Evolutionary conservation across 2,797 vertebrate species (phyloP), one percentile per base, ranked within the genome.

Genomic region (Neosilurus mollespiculum): DNA sequence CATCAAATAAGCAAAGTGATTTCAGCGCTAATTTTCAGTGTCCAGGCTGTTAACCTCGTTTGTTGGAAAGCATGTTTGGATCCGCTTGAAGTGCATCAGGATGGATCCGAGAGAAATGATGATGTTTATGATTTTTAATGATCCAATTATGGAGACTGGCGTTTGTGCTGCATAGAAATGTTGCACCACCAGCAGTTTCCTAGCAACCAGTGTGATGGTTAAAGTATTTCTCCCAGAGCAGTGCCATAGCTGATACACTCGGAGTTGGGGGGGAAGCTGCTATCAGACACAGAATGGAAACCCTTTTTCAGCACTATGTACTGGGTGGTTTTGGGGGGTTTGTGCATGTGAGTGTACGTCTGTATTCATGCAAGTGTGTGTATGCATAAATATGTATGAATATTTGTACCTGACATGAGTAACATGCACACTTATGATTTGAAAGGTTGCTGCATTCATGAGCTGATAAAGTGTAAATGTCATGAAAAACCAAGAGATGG

Each of bases 101-200:
- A 92, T 92, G 90, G 92, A 93, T 93, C 92, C 90, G 91, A 91
- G 87, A 88, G 88, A 91, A 92, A 93, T 93, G 90, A 93, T 91
- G 91, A 90, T 90, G 89, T 93, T 93, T 93, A 93, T 90, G 92
- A 93, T 92, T 93, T 92, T 93, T 94, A 94, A 94, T 94, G 93
- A 93, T 93, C 89, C 91, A 94, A 94, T 94, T 94, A 94, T 89
- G 86, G 85, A 85, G 93, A 93, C 93, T 43, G 94, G 92, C 92
- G 93, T 93, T 93, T 94, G 88, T 92, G 90, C 90, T 93, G 92
- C 90, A 92, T 92, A 90, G 93, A 91, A 92, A 93, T 93, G 91
- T 89, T 91, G 91, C 91, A 93, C 92, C 91, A 93, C 91, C 91
- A 92, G 91, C 93, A 90, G 94, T 95, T 94, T 93, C 94, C 93